Percentiles rank a stretch among this genome's conserved stretches.
These are phyloP conservation scores for Agrypnia vestita DNA, from an alignment of 1,140 invertebrate species.

Conservation along the genomic window DNA sequence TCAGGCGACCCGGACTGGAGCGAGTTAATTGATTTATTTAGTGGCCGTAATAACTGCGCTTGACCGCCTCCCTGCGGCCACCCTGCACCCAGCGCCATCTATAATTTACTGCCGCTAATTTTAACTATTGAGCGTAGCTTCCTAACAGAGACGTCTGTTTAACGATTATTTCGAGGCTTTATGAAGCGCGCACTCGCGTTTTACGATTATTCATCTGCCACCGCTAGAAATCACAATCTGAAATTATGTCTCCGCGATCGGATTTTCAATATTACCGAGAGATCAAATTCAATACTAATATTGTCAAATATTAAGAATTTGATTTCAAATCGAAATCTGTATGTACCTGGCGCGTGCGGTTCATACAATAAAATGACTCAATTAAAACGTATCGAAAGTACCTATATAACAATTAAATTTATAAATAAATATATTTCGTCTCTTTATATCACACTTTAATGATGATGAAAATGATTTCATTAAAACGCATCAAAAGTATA, in stretches of 20 bases:
- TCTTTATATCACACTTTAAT: too few relatives aligned
- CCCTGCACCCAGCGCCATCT: neutral
- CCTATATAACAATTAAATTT: too few relatives aligned
- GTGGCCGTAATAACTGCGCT: constrained; percentile 26
- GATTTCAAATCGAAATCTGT: too few relatives aligned
- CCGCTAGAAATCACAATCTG: neutral
- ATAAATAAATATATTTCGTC: too few relatives aligned
- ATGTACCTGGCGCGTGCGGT: too few relatives aligned
- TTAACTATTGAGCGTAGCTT: constrained; percentile 2
- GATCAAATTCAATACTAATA: too few relatives aligned
- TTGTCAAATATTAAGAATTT: too few relatives aligned
- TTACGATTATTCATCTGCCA: neutral
- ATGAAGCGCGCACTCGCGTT: neutral
- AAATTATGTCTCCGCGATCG: neutral
- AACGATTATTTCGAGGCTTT: neutral
- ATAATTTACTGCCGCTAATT: constrained; percentile 31
- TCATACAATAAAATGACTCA: too few relatives aligned
- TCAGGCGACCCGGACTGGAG: constrained; percentile 3
- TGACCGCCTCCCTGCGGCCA: constrained; percentile 26
- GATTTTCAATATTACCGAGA: too few relatives aligned
- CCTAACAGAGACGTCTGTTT: neutral
- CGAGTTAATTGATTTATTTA: constrained; percentile 30
- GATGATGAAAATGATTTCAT: too few relatives aligned
- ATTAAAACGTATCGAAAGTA: too few relatives aligned
- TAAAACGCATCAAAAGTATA: too few relatives aligned